phyloP scores from a whole-genome alignment of 2,888 invertebrate genomes.

The Philereme vetulata region DNA sequence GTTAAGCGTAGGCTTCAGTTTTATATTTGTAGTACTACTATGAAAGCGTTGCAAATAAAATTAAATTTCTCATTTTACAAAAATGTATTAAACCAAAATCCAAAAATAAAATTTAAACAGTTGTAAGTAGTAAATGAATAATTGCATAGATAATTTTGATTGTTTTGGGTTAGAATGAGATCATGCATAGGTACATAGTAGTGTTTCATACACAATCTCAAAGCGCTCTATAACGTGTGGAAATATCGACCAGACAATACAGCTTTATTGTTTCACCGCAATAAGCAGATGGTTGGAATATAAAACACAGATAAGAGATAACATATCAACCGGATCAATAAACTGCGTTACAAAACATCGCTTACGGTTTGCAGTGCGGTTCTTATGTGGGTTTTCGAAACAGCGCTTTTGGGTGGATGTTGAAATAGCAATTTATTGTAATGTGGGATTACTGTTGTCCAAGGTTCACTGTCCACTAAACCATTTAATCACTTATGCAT shows the following conservation, averaged over 20 bases:
- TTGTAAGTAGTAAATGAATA: no score
- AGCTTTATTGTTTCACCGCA: slow-evolving; percentile 24
- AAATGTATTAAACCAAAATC: no score
- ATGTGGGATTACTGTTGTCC: slow-evolving; percentile 31
- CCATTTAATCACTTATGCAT: background rate
- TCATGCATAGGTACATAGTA: no score
- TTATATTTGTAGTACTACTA: no score
- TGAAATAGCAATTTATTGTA: slow-evolving; percentile 34
- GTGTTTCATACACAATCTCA: background rate
- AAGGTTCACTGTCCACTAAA: slow-evolving; percentile 6
- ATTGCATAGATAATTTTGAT: no score
- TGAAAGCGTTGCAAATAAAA: no score
- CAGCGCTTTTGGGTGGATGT: slow-evolving; percentile 43
- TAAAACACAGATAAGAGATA: slow-evolving; percentile 69
- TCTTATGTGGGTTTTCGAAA: slow-evolving; percentile 43
- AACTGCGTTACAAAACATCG: slow-evolving; percentile 57
- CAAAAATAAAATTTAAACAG: no score
- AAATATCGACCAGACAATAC: slow-evolving; percentile 23
- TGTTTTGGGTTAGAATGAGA: no score
- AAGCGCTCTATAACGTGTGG: slow-evolving; percentile 28
- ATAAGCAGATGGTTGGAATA: slow-evolving; percentile 33
- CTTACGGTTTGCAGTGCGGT: slow-evolving; percentile 36
- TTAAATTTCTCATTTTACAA: no score
- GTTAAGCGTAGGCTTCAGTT: no score
- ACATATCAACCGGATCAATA: slow-evolving; percentile 74